Base-by-base conservation (phyloP, 2,888 invertebrate species). In the Coleophora deauratella region DNA sequence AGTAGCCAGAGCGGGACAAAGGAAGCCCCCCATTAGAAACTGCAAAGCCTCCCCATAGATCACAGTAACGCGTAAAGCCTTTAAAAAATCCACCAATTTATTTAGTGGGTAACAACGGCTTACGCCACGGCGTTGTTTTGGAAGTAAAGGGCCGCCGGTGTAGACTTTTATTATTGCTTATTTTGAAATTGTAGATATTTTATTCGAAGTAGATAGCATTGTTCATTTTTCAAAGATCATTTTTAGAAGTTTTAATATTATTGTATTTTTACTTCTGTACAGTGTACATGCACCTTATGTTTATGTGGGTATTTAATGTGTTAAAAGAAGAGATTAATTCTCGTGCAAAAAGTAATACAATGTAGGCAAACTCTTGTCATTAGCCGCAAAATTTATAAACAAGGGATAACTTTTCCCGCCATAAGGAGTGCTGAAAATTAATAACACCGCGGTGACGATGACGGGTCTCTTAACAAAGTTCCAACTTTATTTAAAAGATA, bases 41-140 rank as follows among this genome's bases (percentile, higher is more conserved):
- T 71, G 70, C 59, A 67, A 76, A 76, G 79, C 76, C 72, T 66
- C 59, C 66, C 57, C 79, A 81, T 80, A 78, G 79, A 81, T 81
- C 80, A 81, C 75, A 63, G 75, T 66, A 73, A 75, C 68, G 73
- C 75, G 77, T 66, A 78, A 81, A 80, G 77, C 79, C 72, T 73
- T 72, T 66, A 72, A 75, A 65, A 78, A 81, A 78, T 78, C 80
- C 77, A 58, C 67, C 79, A 79, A 82, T 81, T 80, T 81, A 79
- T 81, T 78, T 73, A 72, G 73, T 72, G 61, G 54, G 66, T 60
- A 67, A 68, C 67, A 72, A 77, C 71, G 72, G 68, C 67, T 64
- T 41, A 41, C 36, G 27, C 14, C 38, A n/a, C 14, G 38, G 44
- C 43, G 46, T 47, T 49, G 47, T 47, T 46, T 49, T 42, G 38